Evolutionary conservation across 2,113 vertebrate genomes (phyloP), one percentile per base, ranked within the genome.

Genomic region (Platanista minor): DNA sequence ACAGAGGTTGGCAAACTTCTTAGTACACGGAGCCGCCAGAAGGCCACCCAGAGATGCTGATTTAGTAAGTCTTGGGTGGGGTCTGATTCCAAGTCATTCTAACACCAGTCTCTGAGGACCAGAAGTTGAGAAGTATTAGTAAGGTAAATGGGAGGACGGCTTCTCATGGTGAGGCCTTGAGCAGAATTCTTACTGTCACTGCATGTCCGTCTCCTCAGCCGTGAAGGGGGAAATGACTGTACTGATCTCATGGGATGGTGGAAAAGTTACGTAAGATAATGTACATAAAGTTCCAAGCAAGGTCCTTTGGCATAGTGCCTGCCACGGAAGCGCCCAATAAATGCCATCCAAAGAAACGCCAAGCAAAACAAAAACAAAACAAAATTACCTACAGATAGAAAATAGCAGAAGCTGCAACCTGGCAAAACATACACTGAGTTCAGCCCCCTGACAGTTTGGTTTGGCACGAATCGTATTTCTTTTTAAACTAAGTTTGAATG

Each of bases 191-290:
- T 3, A 25, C 3, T 4, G 15, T 21, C 69, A 18, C 2, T 54
- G 14, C 3, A 6, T 11, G 39, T 62, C 5, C 1, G 1, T 33
- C 69, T 25, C 74, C 67, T 64, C 33, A 21, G 41, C 57, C 21
- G 1, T 0, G 6, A 61, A 23, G 36, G 10, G 29, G 49, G 8
- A 6, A n/a, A 18, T 0, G 33, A 66, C 0, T 5, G 3, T 1
- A 8, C 18, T 59, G 23, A 4, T 5, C 64, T 71, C 57, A 1
- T 0, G 59, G 33, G 20, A n/a, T 0, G 17, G 2, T 4, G 39
- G 66, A 1, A 59, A 84, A 80, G 14, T 72, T 54, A 71, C 3
- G 0, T 29, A 46, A 64, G 69, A 33, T 10, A 21, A 41, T 7
- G 52, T 5, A 31, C 4, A 18, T 1, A 7, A 59, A 41, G 61